Conservation (phyloP, 2,888 invertebrate species). For the Drosophila ezoana region DNA sequence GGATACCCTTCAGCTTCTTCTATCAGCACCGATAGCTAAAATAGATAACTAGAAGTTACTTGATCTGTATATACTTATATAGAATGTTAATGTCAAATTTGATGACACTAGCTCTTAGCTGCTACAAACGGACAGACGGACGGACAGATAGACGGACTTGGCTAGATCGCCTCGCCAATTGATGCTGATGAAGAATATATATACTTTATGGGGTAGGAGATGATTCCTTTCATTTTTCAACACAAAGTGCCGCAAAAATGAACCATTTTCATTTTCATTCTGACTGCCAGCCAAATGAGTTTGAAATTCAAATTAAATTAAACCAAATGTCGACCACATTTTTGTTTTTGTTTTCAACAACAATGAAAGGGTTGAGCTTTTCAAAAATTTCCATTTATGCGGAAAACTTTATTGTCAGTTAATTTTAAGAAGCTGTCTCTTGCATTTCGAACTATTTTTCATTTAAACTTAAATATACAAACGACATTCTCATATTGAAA, state of each 20-base stretch:
- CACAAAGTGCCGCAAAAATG: not conserved
- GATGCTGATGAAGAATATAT: too few species aligned
- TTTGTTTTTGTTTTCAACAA: slow-evolving; percentile 8
- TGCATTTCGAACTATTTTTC: slow-evolving; percentile 37
- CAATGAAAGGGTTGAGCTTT: not conserved
- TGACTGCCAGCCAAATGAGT: not conserved
- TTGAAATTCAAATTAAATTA: slow-evolving; percentile 18
- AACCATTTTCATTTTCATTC: not conserved
- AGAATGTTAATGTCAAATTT: too few species aligned
- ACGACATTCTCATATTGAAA: slow-evolving; percentile 16
- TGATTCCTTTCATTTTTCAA: too few species aligned
- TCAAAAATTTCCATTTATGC: not conserved
- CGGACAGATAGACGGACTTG: too few species aligned
- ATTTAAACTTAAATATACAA: slow-evolving; percentile 40
- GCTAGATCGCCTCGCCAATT: too few species aligned
- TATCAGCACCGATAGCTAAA: too few species aligned
- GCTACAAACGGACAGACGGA: too few species aligned
- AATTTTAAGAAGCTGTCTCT: not conserved
- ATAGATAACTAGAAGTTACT: too few species aligned
- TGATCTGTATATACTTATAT: too few species aligned
- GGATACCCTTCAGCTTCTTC: too few species aligned
- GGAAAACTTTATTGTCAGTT: slow-evolving; percentile 3
- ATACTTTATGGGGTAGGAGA: too few species aligned
- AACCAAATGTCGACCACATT: slow-evolving; percentile 13
- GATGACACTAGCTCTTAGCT: too few species aligned